phyloP scores from a whole-genome alignment of 2,113 vertebrate species.

The Chascanopsetta lugubris region DNA sequence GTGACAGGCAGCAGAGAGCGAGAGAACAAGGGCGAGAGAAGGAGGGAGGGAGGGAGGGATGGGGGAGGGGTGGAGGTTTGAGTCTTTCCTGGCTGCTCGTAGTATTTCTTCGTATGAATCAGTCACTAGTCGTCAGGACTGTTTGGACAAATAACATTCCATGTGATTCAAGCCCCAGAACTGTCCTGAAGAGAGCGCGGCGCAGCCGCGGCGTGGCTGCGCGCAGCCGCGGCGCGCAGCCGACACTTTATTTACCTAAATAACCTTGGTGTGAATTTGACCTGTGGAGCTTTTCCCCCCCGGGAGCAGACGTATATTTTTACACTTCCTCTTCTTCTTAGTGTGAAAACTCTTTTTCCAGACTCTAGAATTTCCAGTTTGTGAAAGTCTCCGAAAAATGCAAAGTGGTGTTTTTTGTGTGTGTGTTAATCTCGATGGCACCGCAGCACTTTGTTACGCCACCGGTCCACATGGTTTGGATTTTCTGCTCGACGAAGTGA shows the following conservation, averaged over 20 bases:
- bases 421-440: neutral
- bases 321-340: neutral
- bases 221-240: no score
- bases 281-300: neutral
- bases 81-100: slow-evolving; percentile 61
- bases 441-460: neutral
- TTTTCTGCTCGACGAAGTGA: slow-evolving; percentile 47
- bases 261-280: slow-evolving; percentile 29
- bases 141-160: slow-evolving; percentile 71
- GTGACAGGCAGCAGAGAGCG: neutral
- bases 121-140: slow-evolving; percentile 60
- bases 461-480: slow-evolving; percentile 51
- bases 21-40: no score
- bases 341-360: neutral
- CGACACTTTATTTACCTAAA: slow-evolving; percentile 42
- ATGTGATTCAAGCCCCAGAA: slow-evolving; percentile 57
- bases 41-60: no score
- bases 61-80: neutral
- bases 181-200: slow-evolving; percentile 23
- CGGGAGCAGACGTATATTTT: no score
- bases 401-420: neutral
- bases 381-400: neutral
- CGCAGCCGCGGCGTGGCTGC: slow-evolving; percentile 13
- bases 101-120: slow-evolving; percentile 66
- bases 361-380: neutral